Evolutionary conservation across 2,888 invertebrate species (phyloP), one percentile per base, ranked within the genome.

Genomic region (Aspidiotus destructor): DNA sequence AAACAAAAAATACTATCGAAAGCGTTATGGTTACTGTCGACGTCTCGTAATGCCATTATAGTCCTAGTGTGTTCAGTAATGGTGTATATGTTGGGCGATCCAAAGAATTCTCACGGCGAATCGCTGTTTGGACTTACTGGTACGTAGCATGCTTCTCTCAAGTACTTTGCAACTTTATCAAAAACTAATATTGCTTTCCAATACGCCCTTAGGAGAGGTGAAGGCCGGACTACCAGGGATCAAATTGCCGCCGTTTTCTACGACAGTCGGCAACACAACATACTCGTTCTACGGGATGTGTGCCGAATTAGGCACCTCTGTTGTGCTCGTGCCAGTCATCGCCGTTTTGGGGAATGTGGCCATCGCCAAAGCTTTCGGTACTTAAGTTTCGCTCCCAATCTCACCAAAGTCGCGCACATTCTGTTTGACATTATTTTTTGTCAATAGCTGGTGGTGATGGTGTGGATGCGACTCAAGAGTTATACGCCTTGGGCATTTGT

Each of bases 291-390:
- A 81, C 13, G 85, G 86, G 71, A 88, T 88, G 89, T 81, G 87
- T 69, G 82, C 86, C 28, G 87, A 89, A 75, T 81, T 96, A 69
- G 93, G 94, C 7, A 85, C 89, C 0, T 92, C 93, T 0, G 86
- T 95, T 71, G 79, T 89, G 41, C 81, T 96, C 64, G 86, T 96
- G 9, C 94, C 96, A 2, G 83, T 96, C 44, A 89, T 96, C 72
- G 92, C 89, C 0, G 89, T 96, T 0, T 80, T 96, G 60, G 95
- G 96, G 71, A 92, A 94, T 75, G 92, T 96, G 1, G 96, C 96
- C 10, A 96, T 96, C 72, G 94, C 93, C 7, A 96, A 95, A 78
- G 92, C 95, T 44, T 96, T 96, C 76, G 88, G 89, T 88, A 28
- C 5, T 1, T 28, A 78, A 82, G 83, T 79, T n/a, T 11, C n/a